A percentile compares a stretch with the other conserved stretches of the same genome.
Conservation (phyloP, 1,140 invertebrate genomes). For the Drosophila yakuba region DNA sequence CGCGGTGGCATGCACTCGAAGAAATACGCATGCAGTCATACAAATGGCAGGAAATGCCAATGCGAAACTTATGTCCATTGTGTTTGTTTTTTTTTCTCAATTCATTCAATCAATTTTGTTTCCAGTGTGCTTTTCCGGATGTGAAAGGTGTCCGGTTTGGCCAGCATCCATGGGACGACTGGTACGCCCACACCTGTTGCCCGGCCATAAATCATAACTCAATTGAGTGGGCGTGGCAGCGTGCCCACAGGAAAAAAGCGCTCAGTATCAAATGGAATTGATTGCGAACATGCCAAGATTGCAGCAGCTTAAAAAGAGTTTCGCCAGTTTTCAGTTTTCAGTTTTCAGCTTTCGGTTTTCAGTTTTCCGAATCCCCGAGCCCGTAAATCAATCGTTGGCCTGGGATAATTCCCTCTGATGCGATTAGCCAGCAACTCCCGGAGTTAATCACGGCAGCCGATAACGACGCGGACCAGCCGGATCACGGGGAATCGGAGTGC, state of each 20-base stretch:
- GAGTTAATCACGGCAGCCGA: slow-evolving; percentile 17
- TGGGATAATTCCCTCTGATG: slow-evolving; percentile 45
- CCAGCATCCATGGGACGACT: background rate
- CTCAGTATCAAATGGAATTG: slow-evolving; percentile 28
- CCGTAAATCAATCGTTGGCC: slow-evolving; percentile 40
- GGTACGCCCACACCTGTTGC: slow-evolving; percentile 40
- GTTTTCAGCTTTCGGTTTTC: no score
- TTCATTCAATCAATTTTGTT: no score
- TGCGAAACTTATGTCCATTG: no score
- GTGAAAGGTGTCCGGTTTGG: slow-evolving; percentile 20
- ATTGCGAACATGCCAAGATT: slow-evolving; percentile 44
- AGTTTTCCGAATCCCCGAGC: no score
- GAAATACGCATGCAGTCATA: background rate
- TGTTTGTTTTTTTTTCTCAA: no score
- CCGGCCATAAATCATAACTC: slow-evolving; percentile 62
- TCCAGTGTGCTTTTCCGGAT: background rate
- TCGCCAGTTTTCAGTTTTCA: background rate
- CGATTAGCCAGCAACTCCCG: slow-evolving; percentile 21
- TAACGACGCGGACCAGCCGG: background rate
- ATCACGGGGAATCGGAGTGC: no score
- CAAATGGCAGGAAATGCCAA: no score
- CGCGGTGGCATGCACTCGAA: slow-evolving; percentile 8
- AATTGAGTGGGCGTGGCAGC: slow-evolving; percentile 34
- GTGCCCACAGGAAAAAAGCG: background rate
- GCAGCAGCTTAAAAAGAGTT: slow-evolving; percentile 31